These are phyloP conservation scores for Heterotilapia buettikoferi DNA, from an alignment of 2,113 vertebrate genomes.

Conservation along the genomic window DNA sequence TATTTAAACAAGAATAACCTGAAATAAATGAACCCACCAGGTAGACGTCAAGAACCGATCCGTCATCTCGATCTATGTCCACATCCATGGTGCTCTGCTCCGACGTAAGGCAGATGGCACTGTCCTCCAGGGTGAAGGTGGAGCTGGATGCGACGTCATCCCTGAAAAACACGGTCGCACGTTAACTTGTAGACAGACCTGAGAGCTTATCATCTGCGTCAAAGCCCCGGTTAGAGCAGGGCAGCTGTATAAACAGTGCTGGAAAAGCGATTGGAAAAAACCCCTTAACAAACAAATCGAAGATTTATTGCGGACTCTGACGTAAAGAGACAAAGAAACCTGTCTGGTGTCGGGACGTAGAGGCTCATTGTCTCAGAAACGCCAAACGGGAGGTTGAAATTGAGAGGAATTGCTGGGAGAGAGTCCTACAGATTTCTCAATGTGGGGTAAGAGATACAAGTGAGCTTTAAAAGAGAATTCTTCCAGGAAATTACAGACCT, in stretches of 20 bases:
- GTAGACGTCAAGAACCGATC: slow-evolving; percentile 89
- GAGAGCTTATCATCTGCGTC: not conserved
- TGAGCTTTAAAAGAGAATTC: not conserved
- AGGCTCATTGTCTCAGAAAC: not conserved
- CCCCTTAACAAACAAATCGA: not conserved
- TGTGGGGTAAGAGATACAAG: not conserved
- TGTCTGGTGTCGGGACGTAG: not conserved
- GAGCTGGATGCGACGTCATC: slow-evolving; percentile 84
- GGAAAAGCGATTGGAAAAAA: not conserved
- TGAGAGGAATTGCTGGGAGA: not conserved
- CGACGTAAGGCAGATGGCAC: slow-evolving; percentile 90
- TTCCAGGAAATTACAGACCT: not conserved
- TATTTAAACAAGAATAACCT: not conserved
- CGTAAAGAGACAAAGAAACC: not conserved
- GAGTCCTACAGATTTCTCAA: not conserved
- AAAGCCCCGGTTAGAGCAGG: not conserved
- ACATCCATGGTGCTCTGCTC: slow-evolving; percentile 86
- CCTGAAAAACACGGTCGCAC: slow-evolving; percentile 64
- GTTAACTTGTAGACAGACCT: not conserved
- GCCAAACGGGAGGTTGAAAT: not conserved
- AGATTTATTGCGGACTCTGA: not conserved
- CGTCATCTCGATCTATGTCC: slow-evolving; percentile 85
- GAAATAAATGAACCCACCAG: slow-evolving; percentile 73
- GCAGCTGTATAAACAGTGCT: slow-evolving; percentile 1
- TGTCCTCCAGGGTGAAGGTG: slow-evolving; percentile 89